Base-by-base conservation (phyloP, 1,140 invertebrate genomes). In the Drosophila rufa region DNA sequence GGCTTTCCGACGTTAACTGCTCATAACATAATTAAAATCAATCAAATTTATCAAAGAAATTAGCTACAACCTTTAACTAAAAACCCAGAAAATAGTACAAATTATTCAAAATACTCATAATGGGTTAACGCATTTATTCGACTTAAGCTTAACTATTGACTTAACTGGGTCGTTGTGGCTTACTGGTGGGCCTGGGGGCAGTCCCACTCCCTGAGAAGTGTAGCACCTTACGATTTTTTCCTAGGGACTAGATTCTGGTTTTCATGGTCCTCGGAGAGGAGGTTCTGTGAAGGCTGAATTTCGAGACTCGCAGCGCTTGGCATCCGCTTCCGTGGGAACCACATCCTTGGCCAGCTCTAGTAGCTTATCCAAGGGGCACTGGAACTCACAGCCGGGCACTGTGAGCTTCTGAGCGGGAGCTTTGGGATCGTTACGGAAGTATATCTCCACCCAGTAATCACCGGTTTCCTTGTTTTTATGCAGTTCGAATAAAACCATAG, bases 401-500 rank as follows among this genome's bases (percentile, higher is more conserved):
- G 90, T 94, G 1, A 96, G 77, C 42, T 94, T 93, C 58, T 93
- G 91, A 14, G 95, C 94, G 15, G 93, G 91, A 0, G 82, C 79
- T 42, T 91, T 82, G 1, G 95, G 94, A n/a, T 94, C 93, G 69
- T 96, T 96, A 45, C 94, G 94, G 56, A 95, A 92, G 59, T 94
- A 96, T 25, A 96, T 92, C 93, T 95, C 94, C 61, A 96, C 93
- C 65, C 93, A 94, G 67, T 93, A 93, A 19, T 94, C 77, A 5
- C 93, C 91, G 12, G 91, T 93, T 5, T 89, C 76, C 38, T 81
- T 91, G 73, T 94, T 93, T 79, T 95, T 93, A 60, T 96, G 95
- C 5, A 98, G 92, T 91, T 98, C 97, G 25, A 97, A 93, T n/a
- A 97, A 92, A 0, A 95, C 92, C 91, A 96, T 95, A 33, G 95